Percentiles rank a stretch among this genome's conserved stretches.
phyloP scores from a whole-genome alignment of 2,888 invertebrate genomes.

The Brachynemurus nebulosus region DNA sequence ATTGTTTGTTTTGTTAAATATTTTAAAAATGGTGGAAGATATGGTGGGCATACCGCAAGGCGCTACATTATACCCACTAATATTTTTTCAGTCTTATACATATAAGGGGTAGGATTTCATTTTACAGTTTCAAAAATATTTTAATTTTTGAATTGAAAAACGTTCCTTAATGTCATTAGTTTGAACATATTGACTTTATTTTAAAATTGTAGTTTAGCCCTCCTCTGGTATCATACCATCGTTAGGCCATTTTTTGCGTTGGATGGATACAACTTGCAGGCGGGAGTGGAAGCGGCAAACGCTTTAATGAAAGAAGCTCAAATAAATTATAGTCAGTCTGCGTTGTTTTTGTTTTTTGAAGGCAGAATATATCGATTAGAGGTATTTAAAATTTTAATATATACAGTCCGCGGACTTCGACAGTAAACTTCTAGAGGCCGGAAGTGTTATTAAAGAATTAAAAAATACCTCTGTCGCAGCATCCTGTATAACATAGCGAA shows the following conservation, averaged over 20 bases:
- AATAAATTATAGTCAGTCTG: slow-evolving; percentile 41
- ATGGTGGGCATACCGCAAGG: too few species aligned
- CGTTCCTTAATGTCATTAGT: slow-evolving; percentile 6
- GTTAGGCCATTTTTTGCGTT: slow-evolving; percentile 51
- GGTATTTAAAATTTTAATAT: slow-evolving; percentile 32
- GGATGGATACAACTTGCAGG: slow-evolving; percentile 43
- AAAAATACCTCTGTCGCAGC: too few species aligned
- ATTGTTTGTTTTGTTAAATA: not conserved
- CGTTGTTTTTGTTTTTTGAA: slow-evolving; percentile 50
- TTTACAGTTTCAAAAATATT: not conserved
- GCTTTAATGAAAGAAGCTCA: slow-evolving; percentile 38
- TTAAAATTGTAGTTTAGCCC: slow-evolving; percentile 34
- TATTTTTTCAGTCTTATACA: too few species aligned
- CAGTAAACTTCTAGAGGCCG: not conserved
- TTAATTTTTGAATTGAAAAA: not conserved
- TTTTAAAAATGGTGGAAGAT: too few species aligned
- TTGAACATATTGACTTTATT: too few species aligned
- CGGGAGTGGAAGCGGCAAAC: slow-evolving; percentile 40
- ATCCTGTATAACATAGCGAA: too few species aligned
- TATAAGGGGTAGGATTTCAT: too few species aligned
- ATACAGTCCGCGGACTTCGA: not conserved
- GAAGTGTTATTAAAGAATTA: not conserved
- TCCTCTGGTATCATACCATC: slow-evolving; percentile 56
- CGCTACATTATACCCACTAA: too few species aligned
- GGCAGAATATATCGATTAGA: slow-evolving; percentile 46